These are phyloP conservation scores for Coelopa frigida DNA, from an alignment of 1,140 invertebrate genomes.

Conservation along the genomic window DNA sequence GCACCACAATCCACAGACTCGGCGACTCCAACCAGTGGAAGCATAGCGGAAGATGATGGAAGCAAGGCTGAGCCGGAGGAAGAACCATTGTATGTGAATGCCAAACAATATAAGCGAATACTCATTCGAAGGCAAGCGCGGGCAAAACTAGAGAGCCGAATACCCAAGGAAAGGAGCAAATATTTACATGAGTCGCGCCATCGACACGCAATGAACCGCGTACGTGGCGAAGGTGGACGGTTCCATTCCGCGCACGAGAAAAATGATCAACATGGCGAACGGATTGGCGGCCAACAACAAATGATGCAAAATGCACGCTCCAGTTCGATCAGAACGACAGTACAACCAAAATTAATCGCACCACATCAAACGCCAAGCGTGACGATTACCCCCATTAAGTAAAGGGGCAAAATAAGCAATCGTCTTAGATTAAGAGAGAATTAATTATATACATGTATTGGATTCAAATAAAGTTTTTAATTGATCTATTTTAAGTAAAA, in stretches of 20 bases:
- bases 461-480: conserved; percentile 8
- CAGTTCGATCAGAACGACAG: conserved; percentile 17
- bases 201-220: conserved; percentile 94
- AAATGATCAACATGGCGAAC: conserved; percentile 16
- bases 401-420: conserved; percentile 3
- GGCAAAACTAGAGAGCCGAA: conserved; percentile 87
- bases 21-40: conserved; percentile 16
- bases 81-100: conserved; percentile 97
- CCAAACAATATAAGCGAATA: conserved; percentile 91
- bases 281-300: not conserved
- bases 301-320: conserved; percentile 8
- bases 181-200: conserved; percentile 98
- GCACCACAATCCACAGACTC: conserved; percentile 6
- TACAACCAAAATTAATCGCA: conserved; percentile 37
- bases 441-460: no score
- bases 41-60: conserved; percentile 25
- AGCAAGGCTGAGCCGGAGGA: conserved; percentile 65
- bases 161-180: conserved; percentile 97
- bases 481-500: not conserved
- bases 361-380: conserved; percentile 42
- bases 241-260: conserved; percentile 69
- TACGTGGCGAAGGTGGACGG: conserved; percentile 91
- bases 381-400: conserved; percentile 40
- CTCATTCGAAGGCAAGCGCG: conserved; percentile 82
- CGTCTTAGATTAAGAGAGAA: not conserved